Conservation (phyloP, 2,113 vertebrate genomes). For the Bostrychus sinensis region DNA sequence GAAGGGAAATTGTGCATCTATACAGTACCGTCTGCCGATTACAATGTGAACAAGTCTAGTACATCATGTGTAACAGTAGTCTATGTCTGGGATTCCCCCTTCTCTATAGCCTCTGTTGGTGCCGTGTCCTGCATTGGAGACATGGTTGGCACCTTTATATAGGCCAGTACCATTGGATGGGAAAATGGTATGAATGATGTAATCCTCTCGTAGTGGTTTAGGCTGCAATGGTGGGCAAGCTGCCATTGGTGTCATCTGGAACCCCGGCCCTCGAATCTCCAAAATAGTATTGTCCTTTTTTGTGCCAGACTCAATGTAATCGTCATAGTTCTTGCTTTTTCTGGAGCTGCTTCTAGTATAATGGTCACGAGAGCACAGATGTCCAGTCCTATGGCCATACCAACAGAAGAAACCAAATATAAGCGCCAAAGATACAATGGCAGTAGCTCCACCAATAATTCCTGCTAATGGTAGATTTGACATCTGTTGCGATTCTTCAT, state of each 20-base stretch:
- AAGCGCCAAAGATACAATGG: constrained; percentile 87
- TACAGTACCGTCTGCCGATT: constrained; percentile 78
- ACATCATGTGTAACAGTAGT: constrained; percentile 92
- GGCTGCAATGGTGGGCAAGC: constrained; percentile 83
- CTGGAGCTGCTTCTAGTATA: constrained; percentile 80
- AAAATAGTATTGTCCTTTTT: constrained; percentile 94
- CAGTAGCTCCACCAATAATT: constrained; percentile 87
- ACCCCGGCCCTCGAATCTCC: constrained; percentile 87
- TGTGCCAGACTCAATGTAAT: constrained; percentile 91
- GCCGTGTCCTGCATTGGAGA: constrained; percentile 83
- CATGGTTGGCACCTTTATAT: constrained; percentile 84
- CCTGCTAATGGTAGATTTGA: constrained; percentile 84
- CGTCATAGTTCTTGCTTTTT: constrained; percentile 84
- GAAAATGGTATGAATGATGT: constrained; percentile 93
- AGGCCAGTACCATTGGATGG: constrained; percentile 91
- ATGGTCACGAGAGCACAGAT: constrained; percentile 82
- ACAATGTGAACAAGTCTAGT: constrained; percentile 68
- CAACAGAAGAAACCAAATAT: constrained; percentile 88
- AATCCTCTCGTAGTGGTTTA: constrained; percentile 88
- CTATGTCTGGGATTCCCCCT: constrained; percentile 89
- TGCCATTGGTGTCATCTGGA: constrained; percentile 90
- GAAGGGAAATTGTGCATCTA: constrained; percentile 81
- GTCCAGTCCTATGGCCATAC: constrained; percentile 84
- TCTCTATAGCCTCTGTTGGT: constrained; percentile 90
- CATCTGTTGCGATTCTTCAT: constrained; percentile 75